Percentiles rank a stretch among this genome's conserved stretches.
These are phyloP conservation scores for Indri indri DNA, from an alignment of 2,113 vertebrate species.

Conservation along the genomic window DNA sequence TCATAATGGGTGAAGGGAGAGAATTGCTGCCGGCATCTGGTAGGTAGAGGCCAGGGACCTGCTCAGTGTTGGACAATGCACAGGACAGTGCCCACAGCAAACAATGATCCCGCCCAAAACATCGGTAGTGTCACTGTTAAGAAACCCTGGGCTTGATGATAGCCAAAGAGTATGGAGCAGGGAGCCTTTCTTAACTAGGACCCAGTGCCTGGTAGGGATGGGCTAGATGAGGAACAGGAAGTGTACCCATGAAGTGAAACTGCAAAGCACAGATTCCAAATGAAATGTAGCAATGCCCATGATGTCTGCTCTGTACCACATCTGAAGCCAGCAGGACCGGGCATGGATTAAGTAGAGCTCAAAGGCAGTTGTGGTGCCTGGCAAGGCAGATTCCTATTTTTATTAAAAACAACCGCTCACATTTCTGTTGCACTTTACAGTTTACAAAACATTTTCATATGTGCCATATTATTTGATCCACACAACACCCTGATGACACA, in stretches of 20 bases:
- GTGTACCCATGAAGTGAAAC: not conserved
- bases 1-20: not conserved
- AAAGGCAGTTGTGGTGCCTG: constrained; percentile 14
- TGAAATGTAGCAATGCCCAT: not conserved
- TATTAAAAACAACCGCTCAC: constrained; percentile 10
- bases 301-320: not conserved
- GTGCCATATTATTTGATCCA: constrained; percentile 45
- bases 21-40: not conserved
- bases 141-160: not conserved
- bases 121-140: not conserved
- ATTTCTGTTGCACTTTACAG: constrained; percentile 39
- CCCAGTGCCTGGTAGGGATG: not conserved
- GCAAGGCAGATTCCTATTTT: constrained; percentile 51
- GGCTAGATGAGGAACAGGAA: not conserved
- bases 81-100: not conserved
- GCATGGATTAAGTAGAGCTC: constrained; percentile 11
- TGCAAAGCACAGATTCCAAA: not conserved
- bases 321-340: not conserved
- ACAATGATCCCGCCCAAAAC: not conserved
- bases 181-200: not conserved
- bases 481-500: constrained; percentile 14
- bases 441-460: constrained; percentile 42
- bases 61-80: not conserved
- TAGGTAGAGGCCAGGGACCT: not conserved
- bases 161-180: not conserved